These are phyloP conservation scores for Actias luna DNA, from an alignment of 2,888 invertebrate genomes.

Conservation along the genomic window DNA sequence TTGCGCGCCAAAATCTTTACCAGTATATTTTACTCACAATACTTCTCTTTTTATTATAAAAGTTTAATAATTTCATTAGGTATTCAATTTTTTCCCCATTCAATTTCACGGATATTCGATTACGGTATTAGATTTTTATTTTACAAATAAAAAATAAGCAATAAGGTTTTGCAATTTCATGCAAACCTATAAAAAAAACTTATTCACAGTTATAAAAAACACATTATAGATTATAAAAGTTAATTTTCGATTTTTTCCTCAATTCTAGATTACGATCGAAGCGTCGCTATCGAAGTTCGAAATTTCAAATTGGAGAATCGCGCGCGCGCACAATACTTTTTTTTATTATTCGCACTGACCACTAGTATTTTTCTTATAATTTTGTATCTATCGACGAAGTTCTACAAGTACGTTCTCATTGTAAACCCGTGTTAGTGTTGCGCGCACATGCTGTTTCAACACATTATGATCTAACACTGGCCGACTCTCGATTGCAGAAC, in stretches of 20 bases:
- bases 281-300: neutral
- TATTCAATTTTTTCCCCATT: neutral
- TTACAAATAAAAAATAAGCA: neutral
- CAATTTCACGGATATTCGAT: constrained; percentile 2
- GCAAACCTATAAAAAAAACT: neutral
- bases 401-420: constrained; percentile 59
- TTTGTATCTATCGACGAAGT: neutral
- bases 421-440: constrained; percentile 58
- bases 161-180: neutral
- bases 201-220: neutral
- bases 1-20: neutral
- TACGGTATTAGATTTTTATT: constrained; percentile 1
- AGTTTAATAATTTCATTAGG: neutral
- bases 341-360: neutral
- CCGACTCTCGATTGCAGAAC: constrained; percentile 80
- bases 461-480: constrained; percentile 82
- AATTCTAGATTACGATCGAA: neutral
- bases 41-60: neutral
- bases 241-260: neutral
- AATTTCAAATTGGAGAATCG: neutral
- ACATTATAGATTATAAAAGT: neutral
- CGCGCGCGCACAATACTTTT: neutral
- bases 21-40: neutral
- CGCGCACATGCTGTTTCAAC: constrained; percentile 80
- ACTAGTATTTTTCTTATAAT: neutral